Percentiles rank a stretch among this genome's conserved stretches.
Evolutionary conservation across 2,113 vertebrate genomes (phyloP).

Genomic region (Thinocorus orbignyianus): DNA sequence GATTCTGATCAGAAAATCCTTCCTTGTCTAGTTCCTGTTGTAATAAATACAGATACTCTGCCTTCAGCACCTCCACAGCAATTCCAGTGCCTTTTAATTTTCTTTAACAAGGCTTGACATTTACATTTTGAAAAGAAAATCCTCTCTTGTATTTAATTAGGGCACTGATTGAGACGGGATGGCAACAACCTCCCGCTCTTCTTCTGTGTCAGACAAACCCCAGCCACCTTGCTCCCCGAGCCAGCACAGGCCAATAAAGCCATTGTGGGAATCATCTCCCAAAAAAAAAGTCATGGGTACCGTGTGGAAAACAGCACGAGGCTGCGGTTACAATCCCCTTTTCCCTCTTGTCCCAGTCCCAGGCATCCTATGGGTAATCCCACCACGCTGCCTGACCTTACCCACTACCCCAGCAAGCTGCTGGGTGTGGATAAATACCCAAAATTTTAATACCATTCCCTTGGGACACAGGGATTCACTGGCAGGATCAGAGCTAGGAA

Average conservation of each 20-base stretch:
- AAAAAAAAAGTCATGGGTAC: not conserved
- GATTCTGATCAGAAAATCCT: not conserved
- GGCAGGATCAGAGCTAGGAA: not conserved
- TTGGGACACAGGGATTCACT: not conserved
- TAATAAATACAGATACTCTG: not conserved
- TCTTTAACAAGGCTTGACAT: slow-evolving; percentile 23
- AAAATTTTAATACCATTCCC: not conserved
- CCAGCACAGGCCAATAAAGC: not conserved
- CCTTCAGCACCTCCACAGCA: not conserved
- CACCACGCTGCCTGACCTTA: not conserved
- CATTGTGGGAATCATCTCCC: not conserved
- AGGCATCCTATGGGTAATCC: not conserved
- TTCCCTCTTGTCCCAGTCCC: not conserved
- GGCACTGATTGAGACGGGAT: not conserved
- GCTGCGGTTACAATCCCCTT: not conserved
- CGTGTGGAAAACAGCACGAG: not conserved
- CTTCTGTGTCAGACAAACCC: not conserved
- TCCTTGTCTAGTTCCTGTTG: not conserved
- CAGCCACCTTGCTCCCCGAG: not conserved
- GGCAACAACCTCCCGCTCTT: not conserved
- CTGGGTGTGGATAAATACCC: not conserved
- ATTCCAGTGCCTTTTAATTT: slow-evolving; percentile 30
- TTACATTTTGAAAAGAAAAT: slow-evolving; percentile 34
- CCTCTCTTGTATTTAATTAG: slow-evolving; percentile 21
- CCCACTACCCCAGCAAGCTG: not conserved